Evolutionary conservation across 2,113 vertebrate genomes (phyloP).

Genomic region (Eudyptes chrysolophus): DNA sequence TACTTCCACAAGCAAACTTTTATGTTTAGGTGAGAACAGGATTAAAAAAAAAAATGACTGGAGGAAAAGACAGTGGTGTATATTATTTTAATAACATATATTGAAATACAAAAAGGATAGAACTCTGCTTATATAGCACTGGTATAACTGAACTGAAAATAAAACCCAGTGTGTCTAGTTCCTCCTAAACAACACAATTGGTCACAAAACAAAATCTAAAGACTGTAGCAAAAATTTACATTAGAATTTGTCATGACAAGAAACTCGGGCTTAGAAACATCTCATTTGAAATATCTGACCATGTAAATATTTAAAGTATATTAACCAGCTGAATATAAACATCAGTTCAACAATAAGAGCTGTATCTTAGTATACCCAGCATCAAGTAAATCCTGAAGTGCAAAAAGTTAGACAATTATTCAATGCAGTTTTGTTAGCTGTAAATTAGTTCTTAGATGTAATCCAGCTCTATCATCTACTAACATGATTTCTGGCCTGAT

Average conservation of each 20-base stretch:
- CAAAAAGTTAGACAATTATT: background rate
- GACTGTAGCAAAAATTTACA: background rate
- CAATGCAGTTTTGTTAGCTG: background rate
- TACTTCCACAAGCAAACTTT: background rate
- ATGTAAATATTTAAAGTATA: background rate
- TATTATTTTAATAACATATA: background rate
- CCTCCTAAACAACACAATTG: background rate
- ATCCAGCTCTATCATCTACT: background rate
- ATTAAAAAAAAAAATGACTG: background rate
- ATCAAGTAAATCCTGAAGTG: background rate
- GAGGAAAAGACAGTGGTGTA: background rate
- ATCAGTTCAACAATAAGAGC: background rate
- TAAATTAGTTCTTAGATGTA: background rate
- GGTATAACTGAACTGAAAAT: background rate
- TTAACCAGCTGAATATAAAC: background rate
- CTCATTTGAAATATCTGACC: background rate
- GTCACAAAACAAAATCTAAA: background rate
- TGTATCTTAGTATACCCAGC: background rate
- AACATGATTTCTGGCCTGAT: background rate
- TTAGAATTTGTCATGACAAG: background rate
- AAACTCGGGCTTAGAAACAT: background rate
- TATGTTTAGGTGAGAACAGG: background rate
- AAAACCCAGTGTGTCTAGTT: background rate
- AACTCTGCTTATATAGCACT: background rate
- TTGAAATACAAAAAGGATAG: background rate